A percentile compares a stretch with the other conserved stretches of the same genome.
phyloP scores from a whole-genome alignment of 2,888 invertebrate genomes.

The Drosophila rellima region DNA sequence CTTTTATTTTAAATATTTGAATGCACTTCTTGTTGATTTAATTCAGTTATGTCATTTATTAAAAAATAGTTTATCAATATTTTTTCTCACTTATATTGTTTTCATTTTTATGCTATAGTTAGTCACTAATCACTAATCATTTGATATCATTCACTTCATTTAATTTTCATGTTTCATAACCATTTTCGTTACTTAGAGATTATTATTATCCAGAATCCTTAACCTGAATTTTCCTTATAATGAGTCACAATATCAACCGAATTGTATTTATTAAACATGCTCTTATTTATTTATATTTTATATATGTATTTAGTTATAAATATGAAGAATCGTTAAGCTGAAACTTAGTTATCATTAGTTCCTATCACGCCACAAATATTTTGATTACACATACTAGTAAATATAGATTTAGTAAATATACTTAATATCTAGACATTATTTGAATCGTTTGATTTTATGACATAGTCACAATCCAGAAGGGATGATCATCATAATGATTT shows the following conservation, averaged over 20 bases:
- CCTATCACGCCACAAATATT: not conserved
- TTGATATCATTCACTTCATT: too few species aligned
- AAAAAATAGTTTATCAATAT: not conserved
- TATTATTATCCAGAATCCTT: not conserved
- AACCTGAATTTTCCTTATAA: not conserved
- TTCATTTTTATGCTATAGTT: too few species aligned
- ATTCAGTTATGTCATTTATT: not conserved
- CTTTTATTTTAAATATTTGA: not conserved
- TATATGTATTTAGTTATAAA: too few species aligned
- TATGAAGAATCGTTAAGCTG: too few species aligned
- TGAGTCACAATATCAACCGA: not conserved
- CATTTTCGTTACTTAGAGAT: not conserved
- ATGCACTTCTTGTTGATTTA: not conserved
- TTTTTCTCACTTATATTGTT: not conserved
- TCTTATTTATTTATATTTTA: too few species aligned
- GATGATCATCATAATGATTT: too few species aligned
- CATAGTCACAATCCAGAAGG: not conserved
- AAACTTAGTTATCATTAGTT: not conserved
- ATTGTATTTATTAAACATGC: not conserved
- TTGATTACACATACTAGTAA: not conserved
- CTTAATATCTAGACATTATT: not conserved
- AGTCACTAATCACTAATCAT: too few species aligned
- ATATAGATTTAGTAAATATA: not conserved
- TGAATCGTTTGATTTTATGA: not conserved
- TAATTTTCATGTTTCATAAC: not conserved